Evolutionary conservation across 2,888 invertebrate genomes (phyloP), one percentile per base, ranked within the genome.

Genomic region (Dasysyrphus tricinctus): DNA sequence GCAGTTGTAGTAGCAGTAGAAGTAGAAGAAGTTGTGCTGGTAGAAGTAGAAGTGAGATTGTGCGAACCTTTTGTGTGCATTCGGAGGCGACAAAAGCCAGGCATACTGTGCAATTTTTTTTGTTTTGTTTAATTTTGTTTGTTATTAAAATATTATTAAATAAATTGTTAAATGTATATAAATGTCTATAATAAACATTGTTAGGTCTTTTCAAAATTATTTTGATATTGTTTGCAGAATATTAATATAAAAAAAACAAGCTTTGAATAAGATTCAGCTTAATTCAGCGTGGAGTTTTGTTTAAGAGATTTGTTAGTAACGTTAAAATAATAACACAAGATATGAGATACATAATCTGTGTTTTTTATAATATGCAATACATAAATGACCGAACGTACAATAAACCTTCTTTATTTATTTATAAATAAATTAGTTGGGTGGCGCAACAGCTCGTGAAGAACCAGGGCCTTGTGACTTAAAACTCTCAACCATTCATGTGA

Each of bases 41-140:
- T 89, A 91, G 91, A 89, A 92, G 91, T 90, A 91, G 90, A 90
- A 90, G 90, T 91, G 91, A 92, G 90, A 92, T 91, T 91, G 91
- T 92, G 92, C 90, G 92, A 90, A 93, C 97, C 97, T 94, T 96
- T 96, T 93, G 95, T 95, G 95, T 97, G 96, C 95, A 99, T 96
- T 94, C 98, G 97, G 94, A 99, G 97, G 93, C 98, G 97, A 94
- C 97, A 96, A 96, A 98, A 99, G 94, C 99, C 99, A 94, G 97
- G 96, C 95, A 98, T 98, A 96, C 98, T 98, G 96, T 92, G 91
- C 91, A 92, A 90, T 89, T 90, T 89, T 90, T 87, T 69, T 82
- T 19, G 12, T 67, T 67, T 49, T 37, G 12, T 67, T 34, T 49
- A 49, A 49, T 49, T 54, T 70, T 82, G 61, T 80, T 81, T 88